phyloP scores from a whole-genome alignment of 2,888 invertebrate species.

The Orthosia incerta region DNA sequence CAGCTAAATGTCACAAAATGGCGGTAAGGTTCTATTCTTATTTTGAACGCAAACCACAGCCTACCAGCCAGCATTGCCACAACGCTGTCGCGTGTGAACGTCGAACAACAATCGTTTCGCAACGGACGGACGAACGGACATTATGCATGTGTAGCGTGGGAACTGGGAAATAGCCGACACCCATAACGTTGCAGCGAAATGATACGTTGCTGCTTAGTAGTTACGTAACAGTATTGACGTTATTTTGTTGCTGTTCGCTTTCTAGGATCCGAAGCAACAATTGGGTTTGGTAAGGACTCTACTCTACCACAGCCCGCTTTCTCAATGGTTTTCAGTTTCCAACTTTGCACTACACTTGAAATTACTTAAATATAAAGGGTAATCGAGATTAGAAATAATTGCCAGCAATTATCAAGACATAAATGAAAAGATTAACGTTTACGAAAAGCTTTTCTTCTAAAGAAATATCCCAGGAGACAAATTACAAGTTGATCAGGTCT shows the following conservation, averaged over 20 bases:
- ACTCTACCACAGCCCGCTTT: not conserved
- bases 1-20: slow-evolving; percentile 45
- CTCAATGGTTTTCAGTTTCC: not conserved
- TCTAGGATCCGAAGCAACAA: slow-evolving; percentile 22
- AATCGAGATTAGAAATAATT: not conserved
- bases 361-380: not conserved
- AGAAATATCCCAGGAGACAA: not conserved
- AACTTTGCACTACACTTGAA: not conserved
- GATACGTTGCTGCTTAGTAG: slow-evolving; percentile 69
- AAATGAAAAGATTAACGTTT: not conserved
- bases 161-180: slow-evolving; percentile 72
- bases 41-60: slow-evolving; percentile 44
- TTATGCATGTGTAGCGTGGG: slow-evolving; percentile 79
- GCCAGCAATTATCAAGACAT: not conserved
- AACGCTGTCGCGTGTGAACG: slow-evolving; percentile 74
- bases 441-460: not conserved
- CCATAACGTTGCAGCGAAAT: slow-evolving; percentile 74
- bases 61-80: slow-evolving; percentile 37
- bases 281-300: not conserved
- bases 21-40: slow-evolving; percentile 45
- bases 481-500: not conserved
- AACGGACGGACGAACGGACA: slow-evolving; percentile 72
- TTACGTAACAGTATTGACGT: slow-evolving; percentile 57
- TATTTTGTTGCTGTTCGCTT: slow-evolving; percentile 26
- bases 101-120: slow-evolving; percentile 75